phyloP scores from a whole-genome alignment of 2,797 vertebrate genomes.

The Huso huso region DNA sequence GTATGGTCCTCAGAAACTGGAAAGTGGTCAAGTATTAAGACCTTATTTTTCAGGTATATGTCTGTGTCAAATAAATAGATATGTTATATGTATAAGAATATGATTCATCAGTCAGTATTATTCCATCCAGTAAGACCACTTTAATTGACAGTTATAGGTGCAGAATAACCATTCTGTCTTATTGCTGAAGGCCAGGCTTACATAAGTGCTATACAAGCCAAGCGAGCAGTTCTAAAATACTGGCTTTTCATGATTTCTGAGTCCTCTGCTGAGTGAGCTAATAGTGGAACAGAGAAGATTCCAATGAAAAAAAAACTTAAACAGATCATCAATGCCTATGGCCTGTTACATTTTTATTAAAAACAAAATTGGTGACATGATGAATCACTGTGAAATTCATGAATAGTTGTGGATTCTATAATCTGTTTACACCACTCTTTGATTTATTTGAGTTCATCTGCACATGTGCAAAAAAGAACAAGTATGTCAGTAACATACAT shows the following conservation, averaged over 20 bases:
- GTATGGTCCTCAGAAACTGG: too few species aligned
- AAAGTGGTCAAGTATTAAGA: too few species aligned
- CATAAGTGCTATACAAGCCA: background rate
- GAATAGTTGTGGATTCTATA: conserved; percentile 12
- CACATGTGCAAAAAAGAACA: too few species aligned
- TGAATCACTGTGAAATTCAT: conserved; percentile 15
- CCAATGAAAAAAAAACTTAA: background rate
- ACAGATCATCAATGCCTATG: conserved; percentile 13
- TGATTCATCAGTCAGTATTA: too few species aligned
- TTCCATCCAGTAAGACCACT: background rate
- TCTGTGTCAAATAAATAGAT: too few species aligned
- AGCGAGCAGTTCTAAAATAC: background rate
- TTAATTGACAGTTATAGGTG: background rate
- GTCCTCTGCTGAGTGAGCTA: conserved; percentile 1
- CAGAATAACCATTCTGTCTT: background rate
- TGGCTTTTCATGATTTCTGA: background rate
- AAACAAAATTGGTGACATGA: conserved; percentile 21
- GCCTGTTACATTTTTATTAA: conserved; percentile 23
- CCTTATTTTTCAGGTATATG: too few species aligned
- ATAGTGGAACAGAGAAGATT: background rate
- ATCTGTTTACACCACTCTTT: background rate
- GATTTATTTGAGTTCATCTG: too few species aligned
- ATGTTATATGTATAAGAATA: too few species aligned
- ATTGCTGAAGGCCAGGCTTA: background rate
- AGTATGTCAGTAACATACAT: too few species aligned